Evolutionary conservation across 2,888 invertebrate genomes (phyloP), one percentile per base, ranked within the genome.

Genomic region (Campopleginae sp.): DNA sequence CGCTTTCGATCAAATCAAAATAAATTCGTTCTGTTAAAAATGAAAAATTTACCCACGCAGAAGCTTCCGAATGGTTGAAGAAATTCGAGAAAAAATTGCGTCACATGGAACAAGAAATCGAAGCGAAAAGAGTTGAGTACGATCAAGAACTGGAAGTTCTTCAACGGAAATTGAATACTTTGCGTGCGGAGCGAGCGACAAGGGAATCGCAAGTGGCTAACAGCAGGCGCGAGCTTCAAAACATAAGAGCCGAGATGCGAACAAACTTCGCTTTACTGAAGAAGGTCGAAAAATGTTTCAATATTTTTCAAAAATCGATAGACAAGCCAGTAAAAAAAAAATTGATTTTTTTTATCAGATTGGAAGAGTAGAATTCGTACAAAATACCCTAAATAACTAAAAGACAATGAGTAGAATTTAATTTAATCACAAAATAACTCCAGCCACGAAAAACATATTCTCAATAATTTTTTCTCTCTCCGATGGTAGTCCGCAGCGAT

Each of bases 131-230:
- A 27, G 85, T 86, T 7, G 89, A 93, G 54, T 92, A 93, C 63
- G 94, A 94, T 63, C 88, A 90, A 42, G 94, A 94, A 82, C 95
- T 95, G 86, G 94, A 94, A 23, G 90, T 94, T 58, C 92, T 95
- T 23, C 96, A 96, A 91, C 89, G 90, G 5, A 91, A 94, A 86
- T 94, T 96, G 38, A 95, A 96, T 91, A 91, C 92, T 27, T 88
- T 93, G 66, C 94, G 95, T 23, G 95, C 95, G 38, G 94, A 94
- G 19, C 93, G 95, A 92, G 95, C 96, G 0, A 95, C 95, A 74
- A 94, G 96, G 38, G 96, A 96, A 91, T 96, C 96, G 92, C 95
- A 95, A 89, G 95, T 96, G 82, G 92, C 94, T 0, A 94, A 95
- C 46, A 96, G 96, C 90, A 95, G 94, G 82, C 92, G 94, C 4